Conservation (phyloP, 1,140 invertebrate genomes). For the Ooceraea biroi region DNA sequence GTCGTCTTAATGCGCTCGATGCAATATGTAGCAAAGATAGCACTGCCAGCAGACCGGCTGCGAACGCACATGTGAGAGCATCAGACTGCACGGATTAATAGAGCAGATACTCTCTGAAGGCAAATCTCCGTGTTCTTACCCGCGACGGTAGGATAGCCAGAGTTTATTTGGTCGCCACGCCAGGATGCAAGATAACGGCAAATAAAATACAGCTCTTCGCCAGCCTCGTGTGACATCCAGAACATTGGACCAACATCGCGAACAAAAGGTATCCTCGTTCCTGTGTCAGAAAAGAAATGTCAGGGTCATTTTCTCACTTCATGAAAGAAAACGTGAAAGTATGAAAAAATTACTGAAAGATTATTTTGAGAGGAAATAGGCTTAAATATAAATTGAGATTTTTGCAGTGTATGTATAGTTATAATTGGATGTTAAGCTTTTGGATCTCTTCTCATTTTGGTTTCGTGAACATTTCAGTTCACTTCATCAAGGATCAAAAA, state of each 20-base stretch:
- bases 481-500: no score
- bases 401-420: neutral
- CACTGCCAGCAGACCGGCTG: conserved; percentile 81
- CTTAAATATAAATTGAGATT: neutral
- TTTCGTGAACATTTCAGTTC: no score
- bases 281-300: conserved; percentile 74
- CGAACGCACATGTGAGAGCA: conserved; percentile 37
- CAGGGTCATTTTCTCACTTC: neutral
- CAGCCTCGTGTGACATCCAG: conserved; percentile 85
- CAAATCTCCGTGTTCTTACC: conserved; percentile 74
- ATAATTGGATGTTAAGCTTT: neutral
- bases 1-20: conserved; percentile 73
- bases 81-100: neutral
- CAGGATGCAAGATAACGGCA: conserved; percentile 84
- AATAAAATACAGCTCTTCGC: conserved; percentile 86
- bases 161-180: conserved; percentile 86
- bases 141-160: conserved; percentile 85
- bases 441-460: no score
- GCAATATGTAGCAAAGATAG: conserved; percentile 80
- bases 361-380: neutral
- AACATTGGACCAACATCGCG: conserved; percentile 84
- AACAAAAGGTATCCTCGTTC: conserved; percentile 82
- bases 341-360: neutral
- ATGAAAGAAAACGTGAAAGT: neutral
- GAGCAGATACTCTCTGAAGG: neutral